These are phyloP conservation scores for Hybognathus amarus DNA, from an alignment of 2,797 vertebrate species.

Conservation along the genomic window DNA sequence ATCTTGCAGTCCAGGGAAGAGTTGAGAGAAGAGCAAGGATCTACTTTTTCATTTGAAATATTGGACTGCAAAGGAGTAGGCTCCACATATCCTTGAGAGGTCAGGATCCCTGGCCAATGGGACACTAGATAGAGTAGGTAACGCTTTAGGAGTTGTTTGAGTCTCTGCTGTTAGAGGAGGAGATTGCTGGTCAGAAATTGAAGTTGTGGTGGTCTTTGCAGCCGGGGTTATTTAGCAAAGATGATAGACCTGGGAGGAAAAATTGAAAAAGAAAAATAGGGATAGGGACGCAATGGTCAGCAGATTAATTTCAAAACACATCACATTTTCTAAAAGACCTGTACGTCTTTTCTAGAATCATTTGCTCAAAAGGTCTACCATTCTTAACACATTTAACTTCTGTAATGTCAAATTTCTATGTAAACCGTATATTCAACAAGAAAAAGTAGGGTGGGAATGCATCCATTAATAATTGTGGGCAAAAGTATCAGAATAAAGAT, in stretches of 20 bases:
- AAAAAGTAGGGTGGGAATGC: not conserved
- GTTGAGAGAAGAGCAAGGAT: constrained; percentile 65
- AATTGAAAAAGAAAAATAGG: constrained; percentile 27
- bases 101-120: constrained; percentile 68
- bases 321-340: not conserved
- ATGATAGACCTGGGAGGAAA: constrained; percentile 80
- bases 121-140: constrained; percentile 57
- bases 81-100: constrained; percentile 63
- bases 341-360: not conserved
- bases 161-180: constrained; percentile 55
- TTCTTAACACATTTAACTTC: not conserved
- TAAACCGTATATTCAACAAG: not conserved
- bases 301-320: constrained; percentile 17
- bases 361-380: not conserved
- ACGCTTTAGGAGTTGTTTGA: constrained; percentile 51
- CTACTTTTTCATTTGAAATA: constrained; percentile 58
- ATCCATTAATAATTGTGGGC: not conserved
- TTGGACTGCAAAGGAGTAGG: constrained; percentile 70
- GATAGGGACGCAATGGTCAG: constrained; percentile 21
- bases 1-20: constrained; percentile 93
- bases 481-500: not conserved
- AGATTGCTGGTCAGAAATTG: constrained; percentile 59
- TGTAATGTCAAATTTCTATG: not conserved
- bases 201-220: constrained; percentile 66
- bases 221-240: constrained; percentile 87